Percentiles rank a stretch among this genome's conserved stretches.
phyloP scores from a whole-genome alignment of 2,797 vertebrate genomes.

The Notoglanidium macrostoma region DNA sequence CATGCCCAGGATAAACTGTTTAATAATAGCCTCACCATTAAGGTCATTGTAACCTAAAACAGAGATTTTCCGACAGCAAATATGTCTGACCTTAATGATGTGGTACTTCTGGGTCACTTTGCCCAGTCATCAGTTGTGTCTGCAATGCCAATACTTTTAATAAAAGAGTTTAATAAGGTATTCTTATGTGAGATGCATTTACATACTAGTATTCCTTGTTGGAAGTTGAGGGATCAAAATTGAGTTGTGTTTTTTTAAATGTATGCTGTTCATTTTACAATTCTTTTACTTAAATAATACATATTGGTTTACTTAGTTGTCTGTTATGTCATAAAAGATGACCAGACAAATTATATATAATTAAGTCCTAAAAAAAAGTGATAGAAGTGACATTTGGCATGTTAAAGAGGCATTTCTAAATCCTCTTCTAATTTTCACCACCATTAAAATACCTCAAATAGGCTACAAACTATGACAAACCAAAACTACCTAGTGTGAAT shows the following conservation, averaged over 20 bases:
- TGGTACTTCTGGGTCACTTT: constrained; percentile 15
- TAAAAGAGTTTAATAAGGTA: constrained; percentile 70
- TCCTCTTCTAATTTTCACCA: not conserved
- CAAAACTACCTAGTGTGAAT: not conserved
- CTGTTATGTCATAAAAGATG: not conserved
- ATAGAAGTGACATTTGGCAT: not conserved
- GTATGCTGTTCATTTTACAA: too few species aligned
- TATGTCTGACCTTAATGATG: not conserved
- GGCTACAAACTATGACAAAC: too few species aligned
- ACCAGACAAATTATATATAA: not conserved
- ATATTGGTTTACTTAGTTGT: not conserved
- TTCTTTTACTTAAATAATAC: not conserved
- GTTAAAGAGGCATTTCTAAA: too few species aligned
- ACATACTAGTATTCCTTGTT: not conserved
- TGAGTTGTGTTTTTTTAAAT: not conserved
- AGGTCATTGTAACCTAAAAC: not conserved
- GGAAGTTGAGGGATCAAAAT: not conserved
- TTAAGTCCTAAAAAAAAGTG: not conserved
- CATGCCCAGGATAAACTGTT: not conserved
- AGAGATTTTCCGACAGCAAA: not conserved
- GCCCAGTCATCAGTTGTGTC: constrained; percentile 60
- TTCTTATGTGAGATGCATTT: constrained; percentile 14
- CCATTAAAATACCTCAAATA: too few species aligned
- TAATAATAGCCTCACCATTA: not conserved
- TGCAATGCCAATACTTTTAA: constrained; percentile 78